Evolutionary conservation across 2,113 vertebrate species (phyloP), one percentile per base, ranked within the genome.

Genomic region (Macheiramphus alcinus): DNA sequence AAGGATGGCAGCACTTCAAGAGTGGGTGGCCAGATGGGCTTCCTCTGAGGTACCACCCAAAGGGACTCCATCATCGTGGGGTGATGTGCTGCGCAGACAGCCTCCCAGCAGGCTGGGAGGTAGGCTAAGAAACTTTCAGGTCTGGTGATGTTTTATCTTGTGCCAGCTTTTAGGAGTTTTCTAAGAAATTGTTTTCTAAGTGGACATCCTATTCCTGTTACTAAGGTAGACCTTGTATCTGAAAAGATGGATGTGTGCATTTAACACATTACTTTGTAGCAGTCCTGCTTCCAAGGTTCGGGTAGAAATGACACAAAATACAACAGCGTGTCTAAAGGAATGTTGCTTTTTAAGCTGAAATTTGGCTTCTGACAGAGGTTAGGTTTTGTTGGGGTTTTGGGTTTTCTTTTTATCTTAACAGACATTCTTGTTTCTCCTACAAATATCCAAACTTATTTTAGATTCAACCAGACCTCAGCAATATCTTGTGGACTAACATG

Each of bases 61-160:
- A 87, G 65, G 25, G 32, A 73, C 40, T 36, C 45, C 13, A 3
- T 23, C 5, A 0, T 62, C 1, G 1, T 19, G 19, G 43, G 52
- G 36, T 52, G 36, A 21, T 2, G 3, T 25, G 45, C n/a, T 36
- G 7, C 11, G 23, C 61, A 59, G 38, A 21, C 53, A 45, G 62
- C 61, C 52, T 59, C 67, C 53, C 3, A 3, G 53, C 75, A 61
- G 31, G 11, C 18, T 66, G 66, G 27, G 27, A 53, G 16, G 27
- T 9, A 56, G 23, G 36, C 12, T 80, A 40, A 70, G 58, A 45
- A 78, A 62, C 72, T 67, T 86, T 26, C 45, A 48, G 47, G 11
- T 71, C 59, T 86, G 61, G 34, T 65, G 55, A 15, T 70, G 40
- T 48, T 82, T 73, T 47, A 20, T 50, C 48, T 85, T 82, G 36